Percentiles rank a stretch among this genome's conserved stretches.
Evolutionary conservation across 2,888 invertebrate species (phyloP).

Genomic region (Corythucha ciliata): DNA sequence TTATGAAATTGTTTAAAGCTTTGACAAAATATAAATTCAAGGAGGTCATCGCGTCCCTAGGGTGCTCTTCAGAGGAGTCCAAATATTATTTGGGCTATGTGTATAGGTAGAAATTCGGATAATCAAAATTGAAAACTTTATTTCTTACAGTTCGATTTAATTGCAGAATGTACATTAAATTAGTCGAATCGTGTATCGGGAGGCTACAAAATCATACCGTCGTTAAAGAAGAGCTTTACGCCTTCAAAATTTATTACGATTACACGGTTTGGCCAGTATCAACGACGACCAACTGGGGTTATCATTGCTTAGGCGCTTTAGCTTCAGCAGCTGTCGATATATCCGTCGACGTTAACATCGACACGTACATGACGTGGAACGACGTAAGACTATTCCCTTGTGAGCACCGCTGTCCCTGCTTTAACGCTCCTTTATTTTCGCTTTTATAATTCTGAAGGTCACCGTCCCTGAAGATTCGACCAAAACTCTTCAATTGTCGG

Average conservation of each 20-base stretch:
- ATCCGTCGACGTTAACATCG: slow-evolving; percentile 23
- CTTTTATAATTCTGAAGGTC: slow-evolving; percentile 4
- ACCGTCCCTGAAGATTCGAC: slow-evolving; percentile 20
- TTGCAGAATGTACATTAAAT: slow-evolving; percentile 23
- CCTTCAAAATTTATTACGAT: slow-evolving; percentile 21
- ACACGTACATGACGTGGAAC: slow-evolving; percentile 29
- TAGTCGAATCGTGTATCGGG: slow-evolving; percentile 22
- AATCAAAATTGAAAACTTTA: too few relatives aligned
- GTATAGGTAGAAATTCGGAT: too few relatives aligned
- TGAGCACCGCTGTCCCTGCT: neutral
- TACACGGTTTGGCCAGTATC: slow-evolving; percentile 22
- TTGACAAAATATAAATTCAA: slow-evolving; percentile 20
- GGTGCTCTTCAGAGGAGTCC: slow-evolving; percentile 16
- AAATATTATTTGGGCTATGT: slow-evolving; percentile 25
- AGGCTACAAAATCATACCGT: slow-evolving; percentile 5
- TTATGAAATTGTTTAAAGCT: slow-evolving; percentile 25
- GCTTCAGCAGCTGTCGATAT: slow-evolving; percentile 23
- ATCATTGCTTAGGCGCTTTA: slow-evolving; percentile 22
- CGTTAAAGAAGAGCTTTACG: slow-evolving; percentile 19
- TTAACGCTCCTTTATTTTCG: neutral
- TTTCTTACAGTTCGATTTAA: too few relatives aligned
- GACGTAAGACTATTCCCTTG: slow-evolving; percentile 15
- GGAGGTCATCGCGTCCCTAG: slow-evolving; percentile 14
- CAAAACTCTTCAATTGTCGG: slow-evolving; percentile 26
- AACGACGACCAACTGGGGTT: slow-evolving; percentile 22